Percentiles rank a stretch among this genome's conserved stretches.
These are phyloP conservation scores for Parauchenoglanis ngamensis DNA, from an alignment of 2,797 vertebrate species.

Conservation along the genomic window DNA sequence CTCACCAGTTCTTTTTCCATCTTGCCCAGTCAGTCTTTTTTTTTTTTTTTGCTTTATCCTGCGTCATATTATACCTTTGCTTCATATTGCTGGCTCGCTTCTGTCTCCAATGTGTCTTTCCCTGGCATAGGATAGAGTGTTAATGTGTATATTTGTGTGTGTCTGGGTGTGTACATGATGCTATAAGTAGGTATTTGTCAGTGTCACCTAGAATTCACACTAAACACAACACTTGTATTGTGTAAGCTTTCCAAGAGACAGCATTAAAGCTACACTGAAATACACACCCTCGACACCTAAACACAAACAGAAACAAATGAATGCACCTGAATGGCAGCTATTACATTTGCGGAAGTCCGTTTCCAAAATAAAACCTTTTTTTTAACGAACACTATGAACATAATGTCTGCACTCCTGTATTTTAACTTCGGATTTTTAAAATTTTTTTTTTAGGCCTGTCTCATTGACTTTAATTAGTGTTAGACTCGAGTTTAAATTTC, in stretches of 20 bases:
- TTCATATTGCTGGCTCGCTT: neutral
- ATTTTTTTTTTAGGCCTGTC: neutral
- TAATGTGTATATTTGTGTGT: neutral
- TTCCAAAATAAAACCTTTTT: neutral
- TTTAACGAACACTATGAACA: neutral
- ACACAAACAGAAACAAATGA: neutral
- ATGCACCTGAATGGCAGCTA: neutral
- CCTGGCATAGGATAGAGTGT: neutral
- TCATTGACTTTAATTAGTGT: neutral
- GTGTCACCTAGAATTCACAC: neutral
- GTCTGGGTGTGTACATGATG: neutral
- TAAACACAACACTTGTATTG: neutral
- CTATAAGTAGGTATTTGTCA: conserved; percentile 12
- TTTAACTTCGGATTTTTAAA: neutral
- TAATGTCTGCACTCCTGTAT: neutral
- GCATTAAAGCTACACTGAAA: neutral
- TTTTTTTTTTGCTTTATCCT: neutral
- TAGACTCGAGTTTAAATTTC: neutral
- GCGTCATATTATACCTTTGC: neutral
- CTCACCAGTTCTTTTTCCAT: conserved; percentile 2
- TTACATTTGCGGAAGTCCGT: neutral
- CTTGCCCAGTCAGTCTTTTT: neutral
- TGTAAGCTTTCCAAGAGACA: neutral
- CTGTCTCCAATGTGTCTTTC: neutral
- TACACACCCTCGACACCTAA: neutral